phyloP scores from a whole-genome alignment of 2,888 invertebrate species.

The Pterostichus niger region DNA sequence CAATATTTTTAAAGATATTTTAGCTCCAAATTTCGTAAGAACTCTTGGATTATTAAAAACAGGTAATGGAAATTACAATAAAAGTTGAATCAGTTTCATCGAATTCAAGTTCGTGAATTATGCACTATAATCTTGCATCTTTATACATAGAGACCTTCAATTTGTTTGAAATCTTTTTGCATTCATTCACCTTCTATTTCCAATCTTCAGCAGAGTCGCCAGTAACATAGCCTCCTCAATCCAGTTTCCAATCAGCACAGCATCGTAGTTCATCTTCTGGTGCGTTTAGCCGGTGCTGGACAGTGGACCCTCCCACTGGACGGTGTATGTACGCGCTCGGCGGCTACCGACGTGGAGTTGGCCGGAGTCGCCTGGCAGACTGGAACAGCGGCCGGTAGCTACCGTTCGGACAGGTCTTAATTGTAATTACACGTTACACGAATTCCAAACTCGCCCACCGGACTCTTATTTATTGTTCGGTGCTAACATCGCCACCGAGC shows the following conservation, averaged over 20 bases:
- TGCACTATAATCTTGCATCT: too few species aligned
- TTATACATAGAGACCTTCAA: too few species aligned
- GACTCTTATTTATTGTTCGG: slow-evolving; percentile 73
- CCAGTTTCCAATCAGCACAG: slow-evolving; percentile 29
- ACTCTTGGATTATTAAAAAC: too few species aligned
- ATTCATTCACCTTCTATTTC: too few species aligned
- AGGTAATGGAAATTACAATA: too few species aligned
- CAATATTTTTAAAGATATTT: too few species aligned
- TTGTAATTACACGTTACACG: slow-evolving; percentile 74
- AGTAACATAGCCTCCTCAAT: neutral
- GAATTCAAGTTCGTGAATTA: too few species aligned
- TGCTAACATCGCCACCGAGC: slow-evolving; percentile 47
- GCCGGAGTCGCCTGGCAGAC: neutral
- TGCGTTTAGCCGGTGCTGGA: slow-evolving; percentile 29
- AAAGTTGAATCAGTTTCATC: too few species aligned
- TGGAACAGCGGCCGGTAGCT: slow-evolving; percentile 68
- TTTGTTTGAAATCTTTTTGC: too few species aligned
- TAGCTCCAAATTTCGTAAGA: too few species aligned
- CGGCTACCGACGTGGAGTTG: slow-evolving; percentile 18
- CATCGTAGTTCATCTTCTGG: slow-evolving; percentile 15
- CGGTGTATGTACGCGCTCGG: neutral
- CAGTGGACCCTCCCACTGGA: slow-evolving; percentile 46
- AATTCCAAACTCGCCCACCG: slow-evolving; percentile 73
- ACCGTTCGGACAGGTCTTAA: slow-evolving; percentile 73
- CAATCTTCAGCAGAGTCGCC: too few species aligned